These are phyloP conservation scores for Fragum fragum DNA, from an alignment of 2,888 invertebrate species.

Conservation along the genomic window DNA sequence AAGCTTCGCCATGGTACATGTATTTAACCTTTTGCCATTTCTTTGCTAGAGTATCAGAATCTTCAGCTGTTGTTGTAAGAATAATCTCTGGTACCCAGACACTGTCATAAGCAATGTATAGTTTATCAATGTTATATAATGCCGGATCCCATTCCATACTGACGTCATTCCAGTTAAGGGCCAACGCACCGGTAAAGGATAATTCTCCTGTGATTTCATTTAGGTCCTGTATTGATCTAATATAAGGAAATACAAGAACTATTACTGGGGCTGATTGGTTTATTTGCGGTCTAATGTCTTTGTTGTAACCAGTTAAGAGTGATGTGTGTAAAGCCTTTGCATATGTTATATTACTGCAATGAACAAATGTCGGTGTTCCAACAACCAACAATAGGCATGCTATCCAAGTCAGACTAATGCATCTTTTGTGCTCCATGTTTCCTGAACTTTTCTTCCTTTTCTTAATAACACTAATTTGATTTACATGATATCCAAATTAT, in stretches of 20 bases:
- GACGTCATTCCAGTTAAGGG: not conserved
- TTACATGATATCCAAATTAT: no score
- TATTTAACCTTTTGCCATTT: slow-evolving; percentile 15
- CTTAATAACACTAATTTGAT: no score
- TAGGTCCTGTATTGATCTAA: slow-evolving; percentile 16
- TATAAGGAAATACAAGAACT: not conserved
- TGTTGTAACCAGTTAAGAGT: slow-evolving; percentile 16
- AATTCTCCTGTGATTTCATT: slow-evolving; percentile 21
- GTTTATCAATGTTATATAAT: not conserved
- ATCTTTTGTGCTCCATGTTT: no score
- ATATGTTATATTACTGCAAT: not conserved
- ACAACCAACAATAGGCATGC: not conserved
- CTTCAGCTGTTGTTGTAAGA: slow-evolving; percentile 10
- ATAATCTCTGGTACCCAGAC: slow-evolving; percentile 15
- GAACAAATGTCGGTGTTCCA: not conserved
- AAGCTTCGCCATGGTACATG: not conserved
- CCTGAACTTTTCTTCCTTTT: no score
- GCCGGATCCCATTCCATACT: slow-evolving; percentile 3
- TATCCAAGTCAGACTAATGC: no score
- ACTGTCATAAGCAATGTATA: not conserved
- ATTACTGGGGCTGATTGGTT: not conserved
- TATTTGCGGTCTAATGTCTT: not conserved
- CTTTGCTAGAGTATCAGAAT: slow-evolving; percentile 3
- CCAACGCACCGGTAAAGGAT: not conserved
- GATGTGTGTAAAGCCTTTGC: not conserved